Evolutionary conservation across 2,113 vertebrate genomes (phyloP).

Genomic region (Chlamydotis undulata): DNA sequence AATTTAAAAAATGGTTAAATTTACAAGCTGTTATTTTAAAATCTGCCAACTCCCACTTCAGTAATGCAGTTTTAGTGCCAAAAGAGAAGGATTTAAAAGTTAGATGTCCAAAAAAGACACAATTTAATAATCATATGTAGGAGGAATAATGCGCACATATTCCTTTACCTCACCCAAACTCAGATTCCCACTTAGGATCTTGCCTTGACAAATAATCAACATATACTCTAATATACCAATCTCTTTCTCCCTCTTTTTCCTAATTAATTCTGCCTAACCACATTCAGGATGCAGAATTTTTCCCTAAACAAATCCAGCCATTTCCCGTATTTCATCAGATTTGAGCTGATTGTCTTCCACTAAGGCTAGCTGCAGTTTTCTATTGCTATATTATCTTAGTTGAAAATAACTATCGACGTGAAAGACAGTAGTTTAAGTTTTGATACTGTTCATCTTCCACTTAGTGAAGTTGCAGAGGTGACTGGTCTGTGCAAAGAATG

Average conservation of each 20-base stretch:
- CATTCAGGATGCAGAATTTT: neutral
- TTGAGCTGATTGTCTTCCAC: neutral
- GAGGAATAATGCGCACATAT: neutral
- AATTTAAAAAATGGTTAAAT: neutral
- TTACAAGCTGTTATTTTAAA: slow-evolving; percentile 12
- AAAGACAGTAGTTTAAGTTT: neutral
- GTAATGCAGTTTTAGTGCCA: slow-evolving; percentile 16
- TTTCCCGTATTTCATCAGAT: neutral
- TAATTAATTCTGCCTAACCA: neutral
- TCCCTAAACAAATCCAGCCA: neutral
- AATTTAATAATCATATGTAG: neutral
- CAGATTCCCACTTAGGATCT: neutral
- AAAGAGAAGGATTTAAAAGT: slow-evolving; percentile 6
- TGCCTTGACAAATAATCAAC: neutral
- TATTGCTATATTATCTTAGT: neutral
- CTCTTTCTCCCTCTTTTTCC: neutral
- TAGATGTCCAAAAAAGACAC: neutral
- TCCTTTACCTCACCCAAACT: neutral
- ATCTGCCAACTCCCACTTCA: slow-evolving; percentile 22
- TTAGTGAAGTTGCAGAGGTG: neutral
- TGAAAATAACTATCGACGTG: neutral
- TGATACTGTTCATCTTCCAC: neutral
- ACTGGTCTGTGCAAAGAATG: neutral
- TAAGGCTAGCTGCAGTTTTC: neutral
- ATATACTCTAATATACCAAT: neutral